phyloP scores from a whole-genome alignment of 2,113 vertebrate genomes.

The Heteronetta atricapilla region DNA sequence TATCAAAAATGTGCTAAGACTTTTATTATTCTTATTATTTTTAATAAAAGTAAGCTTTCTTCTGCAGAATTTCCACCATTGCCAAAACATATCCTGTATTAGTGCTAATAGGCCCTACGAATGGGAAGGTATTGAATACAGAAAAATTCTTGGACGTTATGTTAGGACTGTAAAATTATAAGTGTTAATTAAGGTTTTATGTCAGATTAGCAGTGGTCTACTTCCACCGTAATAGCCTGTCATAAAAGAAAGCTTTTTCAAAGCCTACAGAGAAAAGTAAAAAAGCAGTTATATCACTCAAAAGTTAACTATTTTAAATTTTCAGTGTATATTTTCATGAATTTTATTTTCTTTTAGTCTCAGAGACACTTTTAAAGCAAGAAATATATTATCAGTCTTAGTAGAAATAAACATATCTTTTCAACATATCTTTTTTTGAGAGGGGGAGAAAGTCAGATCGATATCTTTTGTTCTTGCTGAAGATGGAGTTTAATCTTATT shows the following conservation, averaged over 20 bases:
- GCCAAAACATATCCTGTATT: neutral
- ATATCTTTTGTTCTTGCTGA: neutral
- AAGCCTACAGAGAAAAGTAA: neutral
- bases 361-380: neutral
- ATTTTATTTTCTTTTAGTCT: neutral
- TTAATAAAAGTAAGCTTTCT: neutral
- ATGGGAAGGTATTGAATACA: neutral
- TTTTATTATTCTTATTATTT: neutral
- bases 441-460: neutral
- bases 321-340: neutral
- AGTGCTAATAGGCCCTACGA: neutral
- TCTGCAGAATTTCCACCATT: neutral
- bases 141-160: neutral
- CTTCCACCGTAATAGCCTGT: neutral
- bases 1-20: neutral
- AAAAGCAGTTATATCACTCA: neutral
- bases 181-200: neutral
- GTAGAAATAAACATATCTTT: neutral
- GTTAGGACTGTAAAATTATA: neutral
- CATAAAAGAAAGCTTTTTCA: neutral
- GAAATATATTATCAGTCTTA: neutral
- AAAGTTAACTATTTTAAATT: neutral
- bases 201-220: neutral
- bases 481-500: neutral
- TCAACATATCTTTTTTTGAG: neutral